Percentiles rank a stretch among this genome's conserved stretches.
Evolutionary conservation across 2,888 invertebrate species (phyloP).

Genomic region (Apodemia zela): DNA sequence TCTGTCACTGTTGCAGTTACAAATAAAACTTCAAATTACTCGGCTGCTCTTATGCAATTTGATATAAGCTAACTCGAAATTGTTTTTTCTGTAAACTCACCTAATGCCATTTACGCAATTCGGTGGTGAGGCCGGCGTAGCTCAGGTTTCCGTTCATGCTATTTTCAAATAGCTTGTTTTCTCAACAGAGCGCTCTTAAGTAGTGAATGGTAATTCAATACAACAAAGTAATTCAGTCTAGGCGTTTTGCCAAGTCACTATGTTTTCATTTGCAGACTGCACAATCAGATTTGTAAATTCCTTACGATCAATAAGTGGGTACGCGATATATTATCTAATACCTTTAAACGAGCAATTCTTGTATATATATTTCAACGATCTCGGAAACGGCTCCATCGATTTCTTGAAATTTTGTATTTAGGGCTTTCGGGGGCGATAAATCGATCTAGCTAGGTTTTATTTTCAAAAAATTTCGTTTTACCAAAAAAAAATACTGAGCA

Average conservation of each 20-base stretch:
- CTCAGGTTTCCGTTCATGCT: conserved; percentile 62
- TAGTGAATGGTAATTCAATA: conserved; percentile 65
- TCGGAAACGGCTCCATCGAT: too few relatives aligned
- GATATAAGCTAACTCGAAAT: conserved; percentile 41
- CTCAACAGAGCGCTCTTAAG: conserved; percentile 71
- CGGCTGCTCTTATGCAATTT: conserved; percentile 35
- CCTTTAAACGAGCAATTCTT: too few relatives aligned
- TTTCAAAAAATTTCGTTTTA: too few relatives aligned
- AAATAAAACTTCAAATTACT: neutral
- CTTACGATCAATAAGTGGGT: too few relatives aligned
- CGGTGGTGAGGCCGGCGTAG: conserved; percentile 60
- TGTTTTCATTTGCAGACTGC: neutral
- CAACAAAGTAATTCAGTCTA: conserved; percentile 51
- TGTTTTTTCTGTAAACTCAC: conserved; percentile 71
- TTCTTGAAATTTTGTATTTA: too few relatives aligned
- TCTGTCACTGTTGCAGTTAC: neutral
- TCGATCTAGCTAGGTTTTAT: too few relatives aligned
- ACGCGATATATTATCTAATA: too few relatives aligned
- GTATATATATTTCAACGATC: too few relatives aligned
- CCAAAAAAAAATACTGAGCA: too few relatives aligned
- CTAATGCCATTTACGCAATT: conserved; percentile 72
- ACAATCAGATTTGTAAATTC: too few relatives aligned
- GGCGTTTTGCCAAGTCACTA: conserved; percentile 57
- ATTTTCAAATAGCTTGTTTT: conserved; percentile 79
- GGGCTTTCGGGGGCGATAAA: too few relatives aligned